Base-by-base conservation (phyloP, 2,888 invertebrate genomes). In the Keiferia lycopersicella region DNA sequence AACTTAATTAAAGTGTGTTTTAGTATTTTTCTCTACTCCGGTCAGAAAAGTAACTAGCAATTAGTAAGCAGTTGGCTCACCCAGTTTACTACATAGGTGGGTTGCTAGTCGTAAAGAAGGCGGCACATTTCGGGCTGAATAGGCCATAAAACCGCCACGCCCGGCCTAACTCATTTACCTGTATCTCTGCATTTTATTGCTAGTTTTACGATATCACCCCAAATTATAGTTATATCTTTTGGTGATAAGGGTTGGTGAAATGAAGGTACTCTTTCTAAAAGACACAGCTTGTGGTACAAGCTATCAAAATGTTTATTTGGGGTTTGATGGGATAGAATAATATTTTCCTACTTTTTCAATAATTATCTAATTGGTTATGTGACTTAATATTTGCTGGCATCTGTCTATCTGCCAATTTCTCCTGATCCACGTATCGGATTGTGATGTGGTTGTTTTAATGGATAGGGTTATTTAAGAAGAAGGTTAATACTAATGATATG, bases 131-230 rank as follows among this genome's bases (percentile, higher is more conserved):
- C 51, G 26, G 34, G 16, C 10, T 16, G 56, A 34, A 26, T 68
- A 65, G 64, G 83, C 69, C 75, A 70, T 84, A 82, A 83, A 83
- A 79, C 64, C 62, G 71, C 56, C 71, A 66, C 72, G 71, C 72
- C 69, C 67, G 69, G 72, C 70, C 72, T 73, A 68, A 71, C 77
- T 78, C 76, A 77, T 79, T 74, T 78, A 75, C 73, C 73, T 74
- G 75, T 76, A 74, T 72, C 71, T 72, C 71, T 68, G 69, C 64
- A 69, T 74, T 77, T 75, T 71, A 73, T 70, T 72, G 61, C 68
- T 69, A 71, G 67, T 69, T 75, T 74, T 71, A 71, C 71, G 63
- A 64, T 68, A 66, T 59, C 61, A 20, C 50, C 50, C 30, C 60
- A 61, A 53, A 60, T 68, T 62, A 66, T 66, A 67, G 63, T 67